These are phyloP conservation scores for Morpho deidamia DNA, from an alignment of 2,888 invertebrate genomes.

Conservation along the genomic window DNA sequence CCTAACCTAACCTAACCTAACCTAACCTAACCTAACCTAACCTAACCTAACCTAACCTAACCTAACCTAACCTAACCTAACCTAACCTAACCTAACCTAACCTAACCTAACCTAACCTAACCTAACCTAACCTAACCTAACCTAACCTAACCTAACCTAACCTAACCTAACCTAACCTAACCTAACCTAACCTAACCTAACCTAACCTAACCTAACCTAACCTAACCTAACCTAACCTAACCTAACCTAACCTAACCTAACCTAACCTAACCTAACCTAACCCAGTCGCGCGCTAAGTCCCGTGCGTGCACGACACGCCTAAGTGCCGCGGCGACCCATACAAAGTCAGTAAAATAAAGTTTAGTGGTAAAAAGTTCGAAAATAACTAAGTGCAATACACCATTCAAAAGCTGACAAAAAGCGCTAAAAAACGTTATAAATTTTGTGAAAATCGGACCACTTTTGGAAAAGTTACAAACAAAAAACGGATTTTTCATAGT, in stretches of 20 bases:
- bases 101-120: constrained; percentile 4
- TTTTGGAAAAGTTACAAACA: no score
- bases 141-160: constrained; percentile 11
- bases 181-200: constrained; percentile 14
- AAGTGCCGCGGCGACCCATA: no score
- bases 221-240: constrained; percentile 16
- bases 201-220: constrained; percentile 13
- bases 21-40: constrained; percentile 4
- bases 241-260: constrained; percentile 24
- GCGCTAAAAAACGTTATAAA: no score
- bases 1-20: constrained; percentile 8
- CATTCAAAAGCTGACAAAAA: no score
- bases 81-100: constrained; percentile 9
- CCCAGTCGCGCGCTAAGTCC: no score
- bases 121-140: constrained; percentile 2
- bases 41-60: constrained; percentile 2
- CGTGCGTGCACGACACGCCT: no score
- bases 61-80: constrained; percentile 8
- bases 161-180: constrained; percentile 20
- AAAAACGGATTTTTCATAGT: no score
- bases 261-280: constrained; percentile 6
- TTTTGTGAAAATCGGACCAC: no score
- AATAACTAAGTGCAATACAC: no score
- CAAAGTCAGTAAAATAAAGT: no score
- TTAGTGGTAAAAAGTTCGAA: no score